These are phyloP conservation scores for Micromesistius poutassou DNA, from an alignment of 2,797 vertebrate genomes.

Conservation along the genomic window DNA sequence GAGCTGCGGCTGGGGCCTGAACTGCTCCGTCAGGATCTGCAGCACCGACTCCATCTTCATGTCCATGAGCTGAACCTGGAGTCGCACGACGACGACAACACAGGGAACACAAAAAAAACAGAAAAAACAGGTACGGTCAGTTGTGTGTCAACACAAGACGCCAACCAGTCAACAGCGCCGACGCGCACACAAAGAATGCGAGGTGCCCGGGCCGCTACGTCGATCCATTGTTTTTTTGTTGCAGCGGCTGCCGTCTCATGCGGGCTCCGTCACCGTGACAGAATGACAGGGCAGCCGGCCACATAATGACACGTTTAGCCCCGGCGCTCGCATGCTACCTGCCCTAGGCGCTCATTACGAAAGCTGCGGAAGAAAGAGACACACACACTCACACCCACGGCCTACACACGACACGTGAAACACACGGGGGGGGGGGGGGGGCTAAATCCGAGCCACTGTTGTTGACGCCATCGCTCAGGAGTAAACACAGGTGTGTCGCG, in stretches of 20 bases:
- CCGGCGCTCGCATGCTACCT: constrained; percentile 56
- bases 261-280: constrained; percentile 53
- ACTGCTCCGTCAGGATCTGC: constrained; percentile 69
- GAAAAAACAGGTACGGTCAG: constrained; percentile 31
- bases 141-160: constrained; percentile 1
- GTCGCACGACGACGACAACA: constrained; percentile 26
- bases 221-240: neutral
- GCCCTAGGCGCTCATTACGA: constrained; percentile 56
- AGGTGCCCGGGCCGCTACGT: too few species aligned
- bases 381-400: neutral
- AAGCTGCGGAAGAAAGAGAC: neutral
- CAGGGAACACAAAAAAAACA: neutral
- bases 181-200: too few species aligned
- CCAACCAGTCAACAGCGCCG: neutral
- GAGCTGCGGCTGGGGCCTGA: constrained; percentile 62
- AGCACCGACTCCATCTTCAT: constrained; percentile 70
- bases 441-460: constrained; percentile 15
- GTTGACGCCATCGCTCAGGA: constrained; percentile 45
- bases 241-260: constrained; percentile 46
- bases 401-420: too few species aligned
- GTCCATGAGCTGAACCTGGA: constrained; percentile 74
- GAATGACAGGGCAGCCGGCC: constrained; percentile 59
- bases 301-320: constrained; percentile 60
- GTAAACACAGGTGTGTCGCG: constrained; percentile 67
- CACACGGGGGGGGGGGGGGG: too few species aligned